Evolutionary conservation across 2,888 invertebrate species (phyloP).

Genomic region (Cosmia trapezina): DNA sequence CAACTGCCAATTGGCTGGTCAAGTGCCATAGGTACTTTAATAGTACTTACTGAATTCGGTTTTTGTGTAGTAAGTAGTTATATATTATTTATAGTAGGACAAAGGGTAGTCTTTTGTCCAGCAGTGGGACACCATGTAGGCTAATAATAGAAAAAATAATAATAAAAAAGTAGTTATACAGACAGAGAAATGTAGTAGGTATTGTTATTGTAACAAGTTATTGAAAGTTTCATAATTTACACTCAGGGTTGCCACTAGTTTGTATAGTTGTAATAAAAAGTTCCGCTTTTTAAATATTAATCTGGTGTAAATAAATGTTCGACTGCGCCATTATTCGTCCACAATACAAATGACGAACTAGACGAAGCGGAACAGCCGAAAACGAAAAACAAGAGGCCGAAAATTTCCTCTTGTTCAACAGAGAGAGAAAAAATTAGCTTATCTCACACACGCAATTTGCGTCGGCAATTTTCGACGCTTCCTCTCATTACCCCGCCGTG

Average conservation of each 20-base stretch:
- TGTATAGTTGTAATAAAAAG: neutral
- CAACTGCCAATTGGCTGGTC: too few species aligned
- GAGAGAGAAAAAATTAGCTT: constrained; percentile 86
- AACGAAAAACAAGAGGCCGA: constrained; percentile 63
- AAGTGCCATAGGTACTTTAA: too few species aligned
- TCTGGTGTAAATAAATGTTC: constrained; percentile 33
- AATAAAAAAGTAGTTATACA: neutral
- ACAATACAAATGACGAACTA: constrained; percentile 62
- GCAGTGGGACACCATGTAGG: too few species aligned
- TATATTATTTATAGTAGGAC: too few species aligned
- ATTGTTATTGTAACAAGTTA: constrained; percentile 3
- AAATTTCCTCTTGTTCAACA: constrained; percentile 65
- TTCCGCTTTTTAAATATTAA: neutral
- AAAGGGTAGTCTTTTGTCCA: too few species aligned
- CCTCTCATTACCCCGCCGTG: constrained; percentile 90
- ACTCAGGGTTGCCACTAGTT: neutral
- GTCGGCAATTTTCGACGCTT: constrained; percentile 89
- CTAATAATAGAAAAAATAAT: too few species aligned
- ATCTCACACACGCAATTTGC: constrained; percentile 91
- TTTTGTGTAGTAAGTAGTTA: neutral
- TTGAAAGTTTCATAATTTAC: neutral
- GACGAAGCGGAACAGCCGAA: constrained; percentile 60
- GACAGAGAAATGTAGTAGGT: neutral
- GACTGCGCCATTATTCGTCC: constrained; percentile 32
- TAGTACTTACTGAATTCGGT: neutral